Base-by-base conservation (phyloP, 1,140 invertebrate genomes). In the Venustaconcha ellipsiformis region DNA sequence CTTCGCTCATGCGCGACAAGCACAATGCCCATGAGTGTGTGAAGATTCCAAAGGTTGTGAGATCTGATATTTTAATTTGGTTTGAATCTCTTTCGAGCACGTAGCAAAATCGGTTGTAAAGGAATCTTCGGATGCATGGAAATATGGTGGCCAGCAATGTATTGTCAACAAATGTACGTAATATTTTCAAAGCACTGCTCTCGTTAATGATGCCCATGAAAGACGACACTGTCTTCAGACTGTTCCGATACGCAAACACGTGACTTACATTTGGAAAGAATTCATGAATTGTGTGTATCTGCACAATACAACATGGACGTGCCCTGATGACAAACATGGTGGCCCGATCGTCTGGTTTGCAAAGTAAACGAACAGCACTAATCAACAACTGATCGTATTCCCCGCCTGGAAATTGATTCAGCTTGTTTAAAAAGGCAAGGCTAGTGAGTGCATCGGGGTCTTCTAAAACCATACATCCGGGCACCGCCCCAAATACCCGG, bases 181-280 rank as follows among this genome's bases (percentile, higher is more conserved):
- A 73, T 15, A 81, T 76, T 17, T 84, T 76, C 11, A 81, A 69
- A 14, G 84, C 82, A 4, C 81, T 82, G 65, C 86, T 83, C 14
- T 72, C 82, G 13, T 79, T 70, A 26, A 83, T 75, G 14, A 84
- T 73, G 55, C 71, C 80, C 37, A 88, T 76, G 23, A 80, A 83
- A 12, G 87, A 87, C 20, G 79, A 71, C 18, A 88, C 78, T 2
- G 85, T 84, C 59, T 87, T 84, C 20, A 87, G 67, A 68, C 87
- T 86, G 79, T 88, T 86, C 59, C 87, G 73, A 76, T 88, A 88
- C 18, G 86, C 75, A 72, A 84, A 88, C 26, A 88, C 73, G 62
- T 86, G 84, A 59, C 83, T 77, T 17, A 86, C 81, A 57, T 80
- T 75, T 2, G 86, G 86, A 63, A 88, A 83, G 56, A 81, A 68